Evolutionary conservation across 2,113 vertebrate genomes (phyloP).

Genomic region (Cyphomyrus plagiostoma): DNA sequence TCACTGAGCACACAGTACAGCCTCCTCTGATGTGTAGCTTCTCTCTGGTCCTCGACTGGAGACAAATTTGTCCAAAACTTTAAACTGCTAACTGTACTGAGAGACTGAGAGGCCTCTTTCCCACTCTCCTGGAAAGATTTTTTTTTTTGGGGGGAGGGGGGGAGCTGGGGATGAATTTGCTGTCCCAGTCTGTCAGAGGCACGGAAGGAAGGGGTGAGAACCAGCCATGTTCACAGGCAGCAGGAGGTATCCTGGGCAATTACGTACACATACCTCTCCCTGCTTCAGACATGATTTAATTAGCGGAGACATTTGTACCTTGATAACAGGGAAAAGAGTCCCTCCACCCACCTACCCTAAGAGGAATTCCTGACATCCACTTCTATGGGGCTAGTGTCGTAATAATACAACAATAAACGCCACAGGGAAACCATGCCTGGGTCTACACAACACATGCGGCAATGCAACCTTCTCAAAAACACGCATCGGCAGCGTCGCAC

Average conservation of each 20-base stretch:
- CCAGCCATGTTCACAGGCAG: not conserved
- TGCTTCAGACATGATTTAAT: not conserved
- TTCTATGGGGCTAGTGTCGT: not conserved
- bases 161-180: not conserved
- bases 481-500: not conserved
- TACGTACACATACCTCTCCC: not conserved
- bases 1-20: not conserved
- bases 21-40: not conserved
- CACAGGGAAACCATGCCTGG: not conserved
- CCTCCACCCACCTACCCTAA: not conserved
- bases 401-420: not conserved
- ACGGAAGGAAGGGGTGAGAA: not conserved
- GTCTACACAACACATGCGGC: not conserved
- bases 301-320: constrained; percentile 1
- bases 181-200: not conserved
- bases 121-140: not conserved
- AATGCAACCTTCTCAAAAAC: not conserved
- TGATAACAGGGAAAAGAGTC: not conserved
- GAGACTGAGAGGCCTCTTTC: not conserved
- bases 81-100: not conserved
- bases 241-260: not conserved
- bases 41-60: not conserved
- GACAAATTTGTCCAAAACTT: not conserved
- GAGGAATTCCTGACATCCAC: not conserved
- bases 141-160: not conserved